Conservation (phyloP, 1,140 invertebrate genomes). For the Ceratina calcarata region DNA sequence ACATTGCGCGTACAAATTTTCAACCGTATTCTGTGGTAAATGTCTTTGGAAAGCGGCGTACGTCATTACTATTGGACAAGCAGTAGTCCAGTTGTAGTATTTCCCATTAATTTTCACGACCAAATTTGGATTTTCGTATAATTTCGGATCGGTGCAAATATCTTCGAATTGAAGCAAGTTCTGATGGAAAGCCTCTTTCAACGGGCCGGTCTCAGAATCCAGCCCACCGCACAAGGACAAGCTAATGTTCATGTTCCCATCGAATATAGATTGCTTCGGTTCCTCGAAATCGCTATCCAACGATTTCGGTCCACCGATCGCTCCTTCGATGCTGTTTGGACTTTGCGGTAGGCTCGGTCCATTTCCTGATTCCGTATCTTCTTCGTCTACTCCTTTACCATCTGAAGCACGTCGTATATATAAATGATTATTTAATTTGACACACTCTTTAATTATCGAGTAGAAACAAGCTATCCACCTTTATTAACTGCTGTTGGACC, state of each 20-base stretch:
- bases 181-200: slow-evolving; percentile 87
- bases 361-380: slow-evolving; percentile 97
- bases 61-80: slow-evolving; percentile 92
- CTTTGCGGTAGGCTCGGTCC: slow-evolving; percentile 96
- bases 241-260: slow-evolving; percentile 84
- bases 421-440: too few relatives aligned
- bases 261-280: slow-evolving; percentile 82
- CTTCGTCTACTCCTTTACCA: slow-evolving; percentile 83
- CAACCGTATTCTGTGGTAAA: slow-evolving; percentile 82
- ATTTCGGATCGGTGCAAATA: slow-evolving; percentile 88
- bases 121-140: slow-evolving; percentile 91
- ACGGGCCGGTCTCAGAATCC: slow-evolving; percentile 82
- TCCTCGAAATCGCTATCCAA: slow-evolving; percentile 92
- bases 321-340: slow-evolving; percentile 92
- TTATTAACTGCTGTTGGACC: slow-evolving; percentile 66
- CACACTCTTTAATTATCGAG: too few relatives aligned
- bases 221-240: slow-evolving; percentile 91
- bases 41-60: slow-evolving; percentile 91
- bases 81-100: slow-evolving; percentile 93
- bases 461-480: slow-evolving; percentile 59
- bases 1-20: slow-evolving; percentile 76
- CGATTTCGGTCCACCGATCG: slow-evolving; percentile 84
- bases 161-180: slow-evolving; percentile 91
- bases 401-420: slow-evolving; percentile 50
- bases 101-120: slow-evolving; percentile 93